A percentile compares a stretch with the other conserved stretches of the same genome.
phyloP scores from a whole-genome alignment of 2,888 invertebrate species.

The Nyleta sp. region DNA sequence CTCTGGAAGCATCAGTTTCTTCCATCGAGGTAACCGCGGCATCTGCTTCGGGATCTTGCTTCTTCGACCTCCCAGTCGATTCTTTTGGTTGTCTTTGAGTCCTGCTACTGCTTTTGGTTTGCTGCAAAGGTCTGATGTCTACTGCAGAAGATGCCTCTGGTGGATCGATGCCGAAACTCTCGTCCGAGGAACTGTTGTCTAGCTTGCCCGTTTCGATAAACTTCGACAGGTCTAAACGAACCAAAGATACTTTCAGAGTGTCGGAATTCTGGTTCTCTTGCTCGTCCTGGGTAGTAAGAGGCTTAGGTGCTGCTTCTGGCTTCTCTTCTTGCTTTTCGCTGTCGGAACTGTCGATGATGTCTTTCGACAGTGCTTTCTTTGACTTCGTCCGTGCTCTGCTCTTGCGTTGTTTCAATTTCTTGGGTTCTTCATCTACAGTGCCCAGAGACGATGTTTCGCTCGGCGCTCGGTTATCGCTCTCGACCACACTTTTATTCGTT shows the following conservation, averaged over 20 bases:
- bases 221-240: constrained; percentile 76
- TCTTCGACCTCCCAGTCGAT: background rate
- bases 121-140: constrained; percentile 75
- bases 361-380: constrained; percentile 61
- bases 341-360: constrained; percentile 69
- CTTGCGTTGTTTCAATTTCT: constrained; percentile 48
- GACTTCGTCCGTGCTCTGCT: constrained; percentile 46
- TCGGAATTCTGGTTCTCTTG: constrained; percentile 64
- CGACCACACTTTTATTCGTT: constrained; percentile 83
- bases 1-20: constrained; percentile 74
- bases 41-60: constrained; percentile 59
- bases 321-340: constrained; percentile 72
- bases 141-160: constrained; percentile 74
- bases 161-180: constrained; percentile 77
- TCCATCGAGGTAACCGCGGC: constrained; percentile 70
- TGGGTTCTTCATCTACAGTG: constrained; percentile 51
- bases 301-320: constrained; percentile 25
- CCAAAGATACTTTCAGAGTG: constrained; percentile 70
- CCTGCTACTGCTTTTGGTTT: constrained; percentile 17
- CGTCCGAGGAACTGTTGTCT: constrained; percentile 79
- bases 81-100: constrained; percentile 27
- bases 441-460: constrained; percentile 23
- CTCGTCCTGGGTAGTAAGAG: constrained; percentile 31
- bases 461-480: constrained; percentile 1
- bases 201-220: constrained; percentile 71